Conservation (phyloP, 2,113 vertebrate species). For the Silurus meridionalis region DNA sequence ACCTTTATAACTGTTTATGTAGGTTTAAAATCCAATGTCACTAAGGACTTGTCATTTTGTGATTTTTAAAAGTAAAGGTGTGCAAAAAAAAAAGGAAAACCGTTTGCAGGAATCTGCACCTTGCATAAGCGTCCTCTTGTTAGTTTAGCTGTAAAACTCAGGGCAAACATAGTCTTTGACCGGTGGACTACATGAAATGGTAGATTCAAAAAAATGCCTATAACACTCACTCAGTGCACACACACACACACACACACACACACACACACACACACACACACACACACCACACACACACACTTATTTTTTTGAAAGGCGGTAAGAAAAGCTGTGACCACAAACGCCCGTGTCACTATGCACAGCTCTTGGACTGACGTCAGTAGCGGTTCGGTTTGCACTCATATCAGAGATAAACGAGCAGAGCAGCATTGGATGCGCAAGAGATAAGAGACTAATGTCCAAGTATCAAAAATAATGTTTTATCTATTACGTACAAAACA, state of each 20-base stretch:
- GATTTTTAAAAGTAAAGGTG: background rate
- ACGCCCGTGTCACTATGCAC: slow-evolving; percentile 46
- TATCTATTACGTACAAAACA: background rate
- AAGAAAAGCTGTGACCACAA: slow-evolving; percentile 35
- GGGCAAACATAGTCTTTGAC: slow-evolving; percentile 28
- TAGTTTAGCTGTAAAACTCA: slow-evolving; percentile 21
- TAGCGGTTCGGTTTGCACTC: slow-evolving; percentile 56
- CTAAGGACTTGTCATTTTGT: background rate
- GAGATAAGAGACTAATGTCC: slow-evolving; percentile 33
- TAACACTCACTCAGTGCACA: background rate
- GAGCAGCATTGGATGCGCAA: slow-evolving; percentile 32
- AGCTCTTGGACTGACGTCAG: slow-evolving; percentile 62
- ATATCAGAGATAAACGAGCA: slow-evolving; percentile 44
- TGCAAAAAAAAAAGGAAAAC: background rate
- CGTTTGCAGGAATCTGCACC: background rate
- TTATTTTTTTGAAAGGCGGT: background rate
- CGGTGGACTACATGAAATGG: slow-evolving; percentile 9
- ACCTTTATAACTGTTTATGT: background rate
- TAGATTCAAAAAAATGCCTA: slow-evolving; percentile 39
- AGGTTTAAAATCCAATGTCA: background rate
- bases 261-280: slow-evolving; percentile 24
- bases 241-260: slow-evolving; percentile 10
- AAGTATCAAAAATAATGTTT: slow-evolving; percentile 5
- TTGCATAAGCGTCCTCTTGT: background rate
- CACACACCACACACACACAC: background rate